Base-by-base conservation (phyloP, 2,113 vertebrate species). In the Brachirus orientalis region DNA sequence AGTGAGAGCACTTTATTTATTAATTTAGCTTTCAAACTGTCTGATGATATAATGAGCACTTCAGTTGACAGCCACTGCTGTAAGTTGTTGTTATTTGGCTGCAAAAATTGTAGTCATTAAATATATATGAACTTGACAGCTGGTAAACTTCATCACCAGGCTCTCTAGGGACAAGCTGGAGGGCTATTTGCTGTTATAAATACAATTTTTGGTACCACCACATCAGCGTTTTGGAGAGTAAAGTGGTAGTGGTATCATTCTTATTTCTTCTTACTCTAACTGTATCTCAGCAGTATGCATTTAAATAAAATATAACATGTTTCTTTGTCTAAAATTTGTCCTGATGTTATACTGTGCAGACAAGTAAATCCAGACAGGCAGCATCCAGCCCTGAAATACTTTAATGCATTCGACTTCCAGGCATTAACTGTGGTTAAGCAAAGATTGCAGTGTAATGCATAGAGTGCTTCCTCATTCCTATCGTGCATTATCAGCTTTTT, bases 341-440 rank as follows among this genome's bases (percentile, higher is more conserved):
- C 6, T 22, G 10, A 35, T 54, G 75, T 28, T 36, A 17, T 56
- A 14, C 22, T 40, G 40, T 62, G 16, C 17, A 48, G 52, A 53
- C 44, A 43, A 41, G 35, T 46, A 19, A 40, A 69, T n/a, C 8
- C 56, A 59, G 71, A 79, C 56, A 35, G 10, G 28, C 18, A 36
- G 68, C 54, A 75, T 66, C 55, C 8, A 53, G 14, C 36, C 20
- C 3, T 52, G 8, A 58, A 53, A 63, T 35, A 56, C 35, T 20
- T 75, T 71, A 86, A 84, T 81, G 80, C 79, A 88, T 56, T 75
- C 58, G 56, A n/a, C 70, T 22, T 18, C 18, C 16, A 17, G 61
- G 33, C 63, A 77, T 70, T 72, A 66, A 63, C 64, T 82, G 80
- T 83, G 84, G 75, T 87, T 87, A 83, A 89, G 82, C 75, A 88